Evolutionary conservation across 2,113 vertebrate genomes (phyloP), one percentile per base, ranked within the genome.

Genomic region (Noctilio leporinus): DNA sequence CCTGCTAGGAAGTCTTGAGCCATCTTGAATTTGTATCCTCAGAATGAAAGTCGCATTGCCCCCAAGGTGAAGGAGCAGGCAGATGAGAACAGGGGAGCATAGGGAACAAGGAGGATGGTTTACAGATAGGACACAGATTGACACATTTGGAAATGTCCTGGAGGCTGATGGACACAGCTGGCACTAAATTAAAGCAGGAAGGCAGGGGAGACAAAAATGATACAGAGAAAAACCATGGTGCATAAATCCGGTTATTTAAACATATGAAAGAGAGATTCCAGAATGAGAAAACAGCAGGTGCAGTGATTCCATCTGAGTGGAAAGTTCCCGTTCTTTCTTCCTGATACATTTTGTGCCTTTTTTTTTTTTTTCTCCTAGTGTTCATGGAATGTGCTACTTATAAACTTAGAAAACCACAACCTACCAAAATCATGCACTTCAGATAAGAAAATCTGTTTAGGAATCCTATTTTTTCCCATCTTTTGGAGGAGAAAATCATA

Each of bases 271-370:
- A 53, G 90, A 95, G n/a, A 72, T 90, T 92, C 62, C 75, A 83
- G 57, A 90, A 64, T 26, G 55, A 90, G 76, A 80, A 92, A 70
- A 69, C 64, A 69, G 26, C 81, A 94, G 86, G 67, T 33, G 26
- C 64, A n/a, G 55, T 40, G 28, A 69, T 83, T 86, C 43, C 51
- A 85, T 75, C 28, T 53, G 91, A 89, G 47, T 45, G 59, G 57
- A 49, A 92, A 65, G 49, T 83, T 73, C 77, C 47, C 20, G 47
- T 78, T 80, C 84, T 95, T 96, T 89, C 67, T 64, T 81, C 65
- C 47, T 62, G 22, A 51, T 73, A 67, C 47, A 83, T 86, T 86
- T 65, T 89, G 33, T n/a, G n/a, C n/a, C 67, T 91, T 89, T 86
- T 77, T 38, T 57, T 24, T 75, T 30, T 30, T 89, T 45, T 57